Conservation (phyloP, 2,888 invertebrate genomes). For the Erebia ligea region DNA sequence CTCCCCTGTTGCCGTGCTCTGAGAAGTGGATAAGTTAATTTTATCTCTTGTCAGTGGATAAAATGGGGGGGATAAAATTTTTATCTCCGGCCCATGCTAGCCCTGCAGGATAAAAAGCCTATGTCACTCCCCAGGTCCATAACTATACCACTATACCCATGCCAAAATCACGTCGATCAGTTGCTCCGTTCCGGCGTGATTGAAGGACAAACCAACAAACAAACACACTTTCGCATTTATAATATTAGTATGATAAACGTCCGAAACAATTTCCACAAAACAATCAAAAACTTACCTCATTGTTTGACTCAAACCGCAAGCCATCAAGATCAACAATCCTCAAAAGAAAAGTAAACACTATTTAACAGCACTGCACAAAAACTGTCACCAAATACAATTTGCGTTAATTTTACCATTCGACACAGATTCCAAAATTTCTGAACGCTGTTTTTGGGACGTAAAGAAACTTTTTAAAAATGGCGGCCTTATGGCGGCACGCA, state of each 20-base stretch:
- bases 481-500: constrained; percentile 48
- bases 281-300: constrained; percentile 20
- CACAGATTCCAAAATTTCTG: constrained; percentile 17
- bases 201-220: too few species aligned
- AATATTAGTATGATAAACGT: not conserved
- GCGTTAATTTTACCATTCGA: constrained; percentile 4
- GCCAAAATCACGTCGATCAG: too few species aligned
- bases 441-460: constrained; percentile 34
- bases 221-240: too few species aligned
- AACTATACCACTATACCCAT: too few species aligned
- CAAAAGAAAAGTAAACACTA: constrained; percentile 20
- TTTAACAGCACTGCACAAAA: constrained; percentile 30
- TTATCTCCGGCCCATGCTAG: too few species aligned
- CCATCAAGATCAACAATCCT: constrained; percentile 20
- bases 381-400: constrained; percentile 28
- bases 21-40: too few species aligned
- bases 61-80: too few species aligned
- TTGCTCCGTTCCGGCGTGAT: too few species aligned
- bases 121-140: too few species aligned
- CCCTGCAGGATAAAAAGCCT: too few species aligned
- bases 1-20: too few species aligned
- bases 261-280: not conserved
- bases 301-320: constrained; percentile 18
- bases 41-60: too few species aligned
- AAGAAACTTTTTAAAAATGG: constrained; percentile 48